Evolutionary conservation across 2,113 vertebrate genomes (phyloP), one percentile per base, ranked within the genome.

Genomic region (Natator depressus): DNA sequence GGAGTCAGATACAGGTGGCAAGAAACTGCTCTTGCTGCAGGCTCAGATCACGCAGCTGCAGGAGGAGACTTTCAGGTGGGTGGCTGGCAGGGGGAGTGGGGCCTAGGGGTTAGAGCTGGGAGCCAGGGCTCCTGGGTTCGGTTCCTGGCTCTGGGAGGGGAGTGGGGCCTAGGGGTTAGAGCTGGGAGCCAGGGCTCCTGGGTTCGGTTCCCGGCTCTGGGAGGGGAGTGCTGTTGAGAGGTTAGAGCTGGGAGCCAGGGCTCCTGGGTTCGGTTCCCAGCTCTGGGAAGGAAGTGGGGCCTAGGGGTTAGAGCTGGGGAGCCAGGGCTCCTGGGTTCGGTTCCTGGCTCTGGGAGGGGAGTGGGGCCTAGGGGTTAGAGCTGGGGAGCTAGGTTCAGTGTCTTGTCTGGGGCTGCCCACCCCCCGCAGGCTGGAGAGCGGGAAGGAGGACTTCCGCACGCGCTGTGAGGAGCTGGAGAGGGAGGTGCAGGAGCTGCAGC

Each of bases 31-130:
- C 86, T 97, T 99, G 79, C 98, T 99, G 69, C 99, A 99, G 96
- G 99, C 98, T 95, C 99, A 99, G 98, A 98, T 99, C 94, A 99
- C 99, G 89, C 99, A 99, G 97, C 98, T 99, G 12, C 99, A 99
- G 94, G 99, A 99, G 94, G 99, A 99, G 96, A 99, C 99, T 91
- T 99, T 99, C 98, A 99, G 99, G 99, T 99, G 62, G 8, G 46
- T 19, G 10, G 42, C 42, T 42, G 42, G 42, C 42, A 42, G 8
- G 42, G 1, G 27, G 31, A 2, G 2, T 49, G 50, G 50, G 13
- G 50, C 14, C 50, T 5, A 51, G 50, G 10, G 50, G 50, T 51
- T 51, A 51, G 50, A 51, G 50, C 50, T 51, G 50, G 50, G 50
- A 16, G 50, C 14, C 50, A 51, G 14, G 50, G 5, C 50, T 51